phyloP scores from a whole-genome alignment of 1,140 invertebrate genomes.

The Ditylenchus dipsaci region DNA sequence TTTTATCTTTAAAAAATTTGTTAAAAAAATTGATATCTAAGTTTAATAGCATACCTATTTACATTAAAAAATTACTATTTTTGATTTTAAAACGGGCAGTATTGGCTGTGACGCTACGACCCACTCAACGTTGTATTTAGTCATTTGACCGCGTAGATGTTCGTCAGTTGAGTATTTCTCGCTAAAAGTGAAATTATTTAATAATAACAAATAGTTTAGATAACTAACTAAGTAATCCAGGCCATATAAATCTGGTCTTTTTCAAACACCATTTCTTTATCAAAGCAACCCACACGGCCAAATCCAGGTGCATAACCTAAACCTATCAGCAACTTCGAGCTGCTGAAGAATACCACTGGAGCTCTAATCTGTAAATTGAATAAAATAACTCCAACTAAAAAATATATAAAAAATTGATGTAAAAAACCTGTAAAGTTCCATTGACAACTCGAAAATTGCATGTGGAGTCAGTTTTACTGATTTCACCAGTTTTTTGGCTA shows the following conservation, averaged over 20 bases:
- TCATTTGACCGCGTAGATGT: background rate
- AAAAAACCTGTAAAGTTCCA: too few relatives aligned
- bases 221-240: background rate
- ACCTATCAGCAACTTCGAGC: background rate
- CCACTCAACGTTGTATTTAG: background rate
- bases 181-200: too few relatives aligned
- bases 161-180: background rate
- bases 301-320: background rate
- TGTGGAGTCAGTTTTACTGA: too few relatives aligned
- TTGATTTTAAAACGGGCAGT: background rate
- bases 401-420: too few relatives aligned
- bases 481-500: too few relatives aligned
- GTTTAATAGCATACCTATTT: too few relatives aligned
- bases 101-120: background rate
- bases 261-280: background rate
- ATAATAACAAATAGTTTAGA: background rate
- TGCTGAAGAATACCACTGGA: background rate
- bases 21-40: too few relatives aligned
- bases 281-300: background rate
- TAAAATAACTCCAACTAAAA: too few relatives aligned
- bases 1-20: too few relatives aligned
- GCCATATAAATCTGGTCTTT: background rate
- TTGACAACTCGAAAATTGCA: too few relatives aligned
- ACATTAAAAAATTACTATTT: too few relatives aligned
- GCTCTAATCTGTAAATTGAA: background rate